Conservation (phyloP, 2,113 vertebrate genomes). For the Sterna hirundo region DNA sequence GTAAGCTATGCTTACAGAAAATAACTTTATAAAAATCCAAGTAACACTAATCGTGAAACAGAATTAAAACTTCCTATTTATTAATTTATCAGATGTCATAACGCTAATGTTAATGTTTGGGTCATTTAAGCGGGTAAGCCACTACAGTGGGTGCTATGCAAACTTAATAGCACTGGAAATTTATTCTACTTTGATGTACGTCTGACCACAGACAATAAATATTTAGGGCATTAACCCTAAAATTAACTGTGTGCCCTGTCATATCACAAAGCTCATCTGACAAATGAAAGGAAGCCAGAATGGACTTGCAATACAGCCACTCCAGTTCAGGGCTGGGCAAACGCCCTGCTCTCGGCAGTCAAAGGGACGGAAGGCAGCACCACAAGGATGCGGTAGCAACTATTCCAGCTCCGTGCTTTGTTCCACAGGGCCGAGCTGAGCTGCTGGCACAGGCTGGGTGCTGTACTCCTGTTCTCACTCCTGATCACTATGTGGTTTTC, state of each 20-base stretch:
- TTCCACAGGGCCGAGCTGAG: background rate
- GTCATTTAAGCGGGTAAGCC: background rate
- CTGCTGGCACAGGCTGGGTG: fast-evolving
- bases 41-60: background rate
- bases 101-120: background rate
- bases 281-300: background rate
- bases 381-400: fast-evolving
- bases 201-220: background rate
- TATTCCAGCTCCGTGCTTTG: background rate
- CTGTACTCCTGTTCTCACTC: background rate
- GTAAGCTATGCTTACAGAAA: background rate
- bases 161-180: background rate
- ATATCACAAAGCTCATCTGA: background rate
- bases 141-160: background rate
- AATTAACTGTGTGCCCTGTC: fast-evolving
- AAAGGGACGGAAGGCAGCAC: fast-evolving
- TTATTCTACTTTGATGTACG: background rate
- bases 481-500: background rate
- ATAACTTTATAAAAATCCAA: background rate
- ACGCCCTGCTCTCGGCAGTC: background rate
- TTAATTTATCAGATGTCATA: background rate
- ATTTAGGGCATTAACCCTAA: background rate
- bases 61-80: background rate
- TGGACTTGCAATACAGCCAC: background rate
- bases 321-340: background rate